Conservation (phyloP, 30 jellyfish, hydroid and myxozoan species). For the Morbakka virulenta region DNA sequence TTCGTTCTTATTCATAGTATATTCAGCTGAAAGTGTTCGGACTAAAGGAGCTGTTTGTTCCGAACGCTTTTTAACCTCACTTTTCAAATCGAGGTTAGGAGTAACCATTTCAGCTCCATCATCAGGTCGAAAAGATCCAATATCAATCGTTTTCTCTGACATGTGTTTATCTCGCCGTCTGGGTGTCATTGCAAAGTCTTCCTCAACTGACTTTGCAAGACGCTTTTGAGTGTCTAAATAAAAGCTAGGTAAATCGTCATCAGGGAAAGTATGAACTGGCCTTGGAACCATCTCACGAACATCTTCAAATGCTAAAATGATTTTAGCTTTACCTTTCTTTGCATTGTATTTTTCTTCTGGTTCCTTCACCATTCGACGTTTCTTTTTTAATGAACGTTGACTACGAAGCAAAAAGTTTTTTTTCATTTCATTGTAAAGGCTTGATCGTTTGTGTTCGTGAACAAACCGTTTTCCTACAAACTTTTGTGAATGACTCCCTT, state of each 20-base stretch:
- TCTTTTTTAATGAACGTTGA: slow-evolving; percentile 28
- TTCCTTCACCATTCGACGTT: not conserved
- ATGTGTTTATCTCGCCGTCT: slow-evolving; percentile 9
- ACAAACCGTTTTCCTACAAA: not conserved
- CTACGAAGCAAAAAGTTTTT: slow-evolving; percentile 4
- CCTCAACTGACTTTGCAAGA: not conserved
- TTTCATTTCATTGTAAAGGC: not conserved
- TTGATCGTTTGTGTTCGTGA: not conserved
- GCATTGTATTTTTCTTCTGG: not conserved
- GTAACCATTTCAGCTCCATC: slow-evolving; percentile 36
- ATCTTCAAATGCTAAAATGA: slow-evolving; percentile 87
- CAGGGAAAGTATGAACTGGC: not conserved
- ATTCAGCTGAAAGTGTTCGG: slow-evolving; percentile 31
- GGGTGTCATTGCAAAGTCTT: not conserved
- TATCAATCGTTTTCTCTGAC: slow-evolving; percentile 17
- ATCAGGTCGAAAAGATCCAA: slow-evolving; percentile 35
- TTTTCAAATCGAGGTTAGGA: slow-evolving; percentile 3
- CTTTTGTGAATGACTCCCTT: slow-evolving; percentile 34
- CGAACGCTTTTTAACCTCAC: slow-evolving; percentile 17
- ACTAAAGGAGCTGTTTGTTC: slow-evolving; percentile 32
- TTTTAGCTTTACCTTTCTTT: slow-evolving; percentile 13
- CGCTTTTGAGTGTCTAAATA: not conserved
- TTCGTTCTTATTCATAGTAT: slow-evolving; percentile 38
- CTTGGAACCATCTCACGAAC: slow-evolving; percentile 76
- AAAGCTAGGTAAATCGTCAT: not conserved